A percentile compares a stretch with the other conserved stretches of the same genome.
Evolutionary conservation across 2,797 vertebrate species (phyloP).

Genomic region (Poeciliopsis paucimaculata): DNA sequence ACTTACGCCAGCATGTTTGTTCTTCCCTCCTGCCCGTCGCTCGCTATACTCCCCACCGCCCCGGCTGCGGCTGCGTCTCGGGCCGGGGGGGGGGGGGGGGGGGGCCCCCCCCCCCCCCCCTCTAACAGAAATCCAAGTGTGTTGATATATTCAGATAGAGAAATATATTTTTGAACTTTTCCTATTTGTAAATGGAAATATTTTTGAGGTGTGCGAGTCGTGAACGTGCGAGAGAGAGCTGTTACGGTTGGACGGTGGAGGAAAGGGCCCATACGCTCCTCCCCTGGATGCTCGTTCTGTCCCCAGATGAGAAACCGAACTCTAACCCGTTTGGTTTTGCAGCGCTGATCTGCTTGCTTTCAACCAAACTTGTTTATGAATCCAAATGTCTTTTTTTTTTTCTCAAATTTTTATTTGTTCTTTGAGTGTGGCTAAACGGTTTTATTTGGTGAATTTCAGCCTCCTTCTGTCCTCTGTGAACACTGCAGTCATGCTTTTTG

Average conservation of each 20-base stretch:
- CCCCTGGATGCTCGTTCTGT: neutral
- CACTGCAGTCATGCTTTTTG: conserved; percentile 76
- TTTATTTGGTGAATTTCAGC: neutral
- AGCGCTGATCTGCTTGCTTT: conserved; percentile 1
- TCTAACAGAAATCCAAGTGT: conserved; percentile 61
- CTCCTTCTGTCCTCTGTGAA: conserved; percentile 10
- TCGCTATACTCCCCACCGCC: no score
- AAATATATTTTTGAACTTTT: conserved; percentile 74
- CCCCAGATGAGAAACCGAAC: neutral
- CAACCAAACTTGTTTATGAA: conserved; percentile 9
- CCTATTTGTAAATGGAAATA: conserved; percentile 77
- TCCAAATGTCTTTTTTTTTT: conserved; percentile 76
- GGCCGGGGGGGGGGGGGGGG: no score
- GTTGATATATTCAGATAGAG: conserved; percentile 56
- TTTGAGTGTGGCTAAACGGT: neutral
- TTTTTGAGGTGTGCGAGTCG: conserved; percentile 80
- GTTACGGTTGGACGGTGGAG: conserved; percentile 62
- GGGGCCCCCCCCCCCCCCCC: no score
- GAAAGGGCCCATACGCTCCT: neutral
- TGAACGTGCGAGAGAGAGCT: conserved; percentile 66
- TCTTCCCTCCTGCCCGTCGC: no score
- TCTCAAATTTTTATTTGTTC: conserved; percentile 38
- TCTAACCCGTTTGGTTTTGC: conserved; percentile 16
- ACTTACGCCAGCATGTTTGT: no score
- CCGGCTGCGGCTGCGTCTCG: no score